Conservation (phyloP, 2,113 vertebrate species). For the Charina bottae region DNA sequence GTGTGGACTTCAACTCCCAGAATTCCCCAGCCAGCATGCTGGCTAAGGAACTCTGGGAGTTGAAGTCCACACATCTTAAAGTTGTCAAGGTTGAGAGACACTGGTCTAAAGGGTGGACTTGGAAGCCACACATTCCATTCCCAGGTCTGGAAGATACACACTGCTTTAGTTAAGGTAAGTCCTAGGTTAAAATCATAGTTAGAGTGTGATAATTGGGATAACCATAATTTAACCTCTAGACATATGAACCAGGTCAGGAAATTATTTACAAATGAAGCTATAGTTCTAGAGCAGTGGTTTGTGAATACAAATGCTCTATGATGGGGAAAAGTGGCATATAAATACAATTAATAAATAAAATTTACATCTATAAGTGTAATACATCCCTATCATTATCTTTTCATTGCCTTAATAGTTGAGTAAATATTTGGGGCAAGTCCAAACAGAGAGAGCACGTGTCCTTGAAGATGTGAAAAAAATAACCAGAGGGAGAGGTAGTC, state of each 20-base stretch:
- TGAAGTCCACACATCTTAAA: too few relatives aligned
- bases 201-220: background rate
- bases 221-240: background rate
- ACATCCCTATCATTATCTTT: background rate
- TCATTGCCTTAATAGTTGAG: background rate
- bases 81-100: too few relatives aligned
- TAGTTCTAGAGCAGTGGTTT: background rate
- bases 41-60: too few relatives aligned
- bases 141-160: background rate
- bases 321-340: background rate
- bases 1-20: too few relatives aligned
- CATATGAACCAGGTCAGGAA: background rate
- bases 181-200: background rate
- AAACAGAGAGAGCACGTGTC: background rate
- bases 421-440: background rate
- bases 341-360: background rate
- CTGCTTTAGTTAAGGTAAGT: background rate
- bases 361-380: background rate
- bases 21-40: too few relatives aligned
- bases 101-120: background rate
- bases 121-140: background rate
- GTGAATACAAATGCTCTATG: background rate
- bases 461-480: background rate
- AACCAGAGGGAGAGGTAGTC: background rate
- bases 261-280: background rate